A percentile compares a stretch with the other conserved stretches of the same genome.
Evolutionary conservation across 2,113 vertebrate genomes (phyloP).

Genomic region (Chionodraco myersi): DNA sequence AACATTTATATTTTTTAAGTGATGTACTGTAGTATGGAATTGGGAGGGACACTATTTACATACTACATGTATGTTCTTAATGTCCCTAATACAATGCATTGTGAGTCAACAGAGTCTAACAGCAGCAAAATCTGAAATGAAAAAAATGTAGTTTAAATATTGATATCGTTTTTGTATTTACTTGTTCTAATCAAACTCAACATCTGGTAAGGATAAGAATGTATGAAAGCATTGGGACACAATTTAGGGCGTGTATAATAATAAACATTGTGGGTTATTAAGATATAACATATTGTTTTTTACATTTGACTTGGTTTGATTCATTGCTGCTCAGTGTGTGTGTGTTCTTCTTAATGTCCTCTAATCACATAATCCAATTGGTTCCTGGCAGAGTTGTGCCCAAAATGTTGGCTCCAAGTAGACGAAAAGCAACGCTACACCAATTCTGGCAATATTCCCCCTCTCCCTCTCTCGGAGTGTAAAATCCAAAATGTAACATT

Average conservation of each 20-base stretch:
- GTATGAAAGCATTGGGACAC: not conserved
- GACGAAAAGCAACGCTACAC: slow-evolving; percentile 33
- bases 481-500: slow-evolving; percentile 16
- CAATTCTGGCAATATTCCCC: slow-evolving; percentile 18
- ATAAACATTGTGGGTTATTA: not conserved
- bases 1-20: not conserved
- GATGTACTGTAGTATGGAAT: no score
- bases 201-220: not conserved
- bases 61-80: not conserved
- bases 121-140: not conserved
- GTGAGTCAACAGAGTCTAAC: not conserved
- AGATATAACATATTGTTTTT: slow-evolving; percentile 2
- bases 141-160: not conserved
- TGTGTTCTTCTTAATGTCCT: slow-evolving; percentile 47
- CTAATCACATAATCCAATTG: slow-evolving; percentile 71
- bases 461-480: not conserved
- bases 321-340: slow-evolving; percentile 19
- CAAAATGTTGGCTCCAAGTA: slow-evolving; percentile 33
- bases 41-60: not conserved
- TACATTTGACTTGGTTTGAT: not conserved
- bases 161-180: not conserved
- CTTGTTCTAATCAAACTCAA: not conserved
- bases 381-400: slow-evolving; percentile 53
- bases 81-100: not conserved
- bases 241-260: not conserved